Evolutionary conservation across 2,113 vertebrate species (phyloP).

Genomic region (Semicossyphus pulcher): DNA sequence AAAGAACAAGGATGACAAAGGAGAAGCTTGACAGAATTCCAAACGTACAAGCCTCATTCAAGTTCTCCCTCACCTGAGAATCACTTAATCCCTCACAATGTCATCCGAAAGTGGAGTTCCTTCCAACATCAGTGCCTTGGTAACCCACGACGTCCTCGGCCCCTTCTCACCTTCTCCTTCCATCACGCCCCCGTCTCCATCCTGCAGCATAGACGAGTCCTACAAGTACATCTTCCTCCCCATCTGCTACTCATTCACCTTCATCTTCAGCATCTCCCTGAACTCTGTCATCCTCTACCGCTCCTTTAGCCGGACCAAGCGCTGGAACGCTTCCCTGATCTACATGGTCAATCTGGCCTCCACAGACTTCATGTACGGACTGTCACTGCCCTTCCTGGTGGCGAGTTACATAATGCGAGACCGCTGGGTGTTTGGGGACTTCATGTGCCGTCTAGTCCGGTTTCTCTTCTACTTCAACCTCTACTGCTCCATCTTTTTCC

Average conservation of each 20-base stretch:
- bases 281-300: constrained; percentile 86
- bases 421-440: constrained; percentile 87
- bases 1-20: constrained; percentile 49
- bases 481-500: constrained; percentile 91
- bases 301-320: constrained; percentile 80
- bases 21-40: background rate
- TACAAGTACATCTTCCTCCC: constrained; percentile 90
- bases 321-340: constrained; percentile 88
- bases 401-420: constrained; percentile 85
- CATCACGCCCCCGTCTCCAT: constrained; percentile 70
- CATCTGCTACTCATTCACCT: constrained; percentile 87
- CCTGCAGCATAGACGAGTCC: constrained; percentile 86
- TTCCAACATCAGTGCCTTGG: constrained; percentile 26
- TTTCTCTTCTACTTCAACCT: constrained; percentile 91
- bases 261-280: constrained; percentile 85
- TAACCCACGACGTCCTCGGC: constrained; percentile 16
- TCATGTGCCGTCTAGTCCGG: constrained; percentile 88
- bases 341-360: constrained; percentile 89
- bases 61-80: constrained; percentile 43
- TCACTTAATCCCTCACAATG: constrained; percentile 39
- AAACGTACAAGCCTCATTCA: constrained; percentile 13
- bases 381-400: constrained; percentile 88
- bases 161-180: constrained; percentile 45
- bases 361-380: constrained; percentile 88
- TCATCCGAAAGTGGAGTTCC: constrained; percentile 28